phyloP scores from a whole-genome alignment of 2,113 vertebrate species.

The Pithys albifrons region DNA sequence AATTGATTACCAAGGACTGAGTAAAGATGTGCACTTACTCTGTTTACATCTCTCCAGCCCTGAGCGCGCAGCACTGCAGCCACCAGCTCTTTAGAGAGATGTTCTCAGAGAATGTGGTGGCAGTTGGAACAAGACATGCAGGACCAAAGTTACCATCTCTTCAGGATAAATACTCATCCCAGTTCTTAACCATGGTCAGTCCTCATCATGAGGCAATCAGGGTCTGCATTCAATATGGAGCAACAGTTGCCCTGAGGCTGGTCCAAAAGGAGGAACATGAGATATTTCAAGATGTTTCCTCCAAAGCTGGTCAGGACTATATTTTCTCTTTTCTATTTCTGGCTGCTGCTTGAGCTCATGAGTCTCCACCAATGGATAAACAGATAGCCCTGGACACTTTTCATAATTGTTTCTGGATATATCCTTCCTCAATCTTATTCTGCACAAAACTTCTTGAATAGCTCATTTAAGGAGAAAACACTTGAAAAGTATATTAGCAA shows the following conservation, averaged over 20 bases:
- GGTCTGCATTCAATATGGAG: not conserved
- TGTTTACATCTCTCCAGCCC: not conserved
- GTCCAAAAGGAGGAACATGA: not conserved
- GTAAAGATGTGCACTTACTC: not conserved
- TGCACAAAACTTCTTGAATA: slow-evolving; percentile 77
- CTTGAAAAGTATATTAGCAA: slow-evolving; percentile 82
- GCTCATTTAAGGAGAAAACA: slow-evolving; percentile 80
- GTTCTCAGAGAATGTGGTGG: not conserved
- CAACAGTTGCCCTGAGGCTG: not conserved
- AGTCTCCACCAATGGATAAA: not conserved
- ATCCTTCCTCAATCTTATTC: slow-evolving; percentile 62
- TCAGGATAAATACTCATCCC: not conserved
- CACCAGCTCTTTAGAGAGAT: not conserved
- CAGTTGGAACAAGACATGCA: not conserved
- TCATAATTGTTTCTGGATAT: slow-evolving; percentile 73
- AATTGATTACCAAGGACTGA: not conserved
- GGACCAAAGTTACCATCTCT: not conserved
- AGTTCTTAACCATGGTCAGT: accelerated
- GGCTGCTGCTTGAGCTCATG: slow-evolving; percentile 33
- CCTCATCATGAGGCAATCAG: accelerated
- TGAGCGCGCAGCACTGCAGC: accelerated
- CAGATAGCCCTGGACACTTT: slow-evolving; percentile 44
- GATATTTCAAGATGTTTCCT: not conserved
- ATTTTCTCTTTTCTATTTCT: slow-evolving; percentile 10
- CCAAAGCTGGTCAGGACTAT: not conserved